Evolutionary conservation across 1,140 invertebrate genomes (phyloP).

Genomic region (Lasioglossum albipes): DNA sequence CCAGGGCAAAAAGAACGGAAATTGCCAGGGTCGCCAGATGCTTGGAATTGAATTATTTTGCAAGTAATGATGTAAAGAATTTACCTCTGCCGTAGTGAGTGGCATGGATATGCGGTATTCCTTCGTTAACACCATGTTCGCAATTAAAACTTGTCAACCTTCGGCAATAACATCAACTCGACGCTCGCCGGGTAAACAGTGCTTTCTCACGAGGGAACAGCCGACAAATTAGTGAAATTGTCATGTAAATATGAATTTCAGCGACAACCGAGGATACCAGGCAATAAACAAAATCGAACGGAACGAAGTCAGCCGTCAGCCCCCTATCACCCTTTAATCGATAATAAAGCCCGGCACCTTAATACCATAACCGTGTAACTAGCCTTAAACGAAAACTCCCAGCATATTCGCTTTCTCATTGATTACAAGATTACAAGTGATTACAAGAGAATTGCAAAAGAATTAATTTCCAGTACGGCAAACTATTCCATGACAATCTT

Average conservation of each 20-base stretch:
- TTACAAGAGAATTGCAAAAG: too few species aligned
- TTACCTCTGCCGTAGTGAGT: conserved; percentile 93
- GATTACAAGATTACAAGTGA: too few species aligned
- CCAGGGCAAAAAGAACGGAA: too few species aligned
- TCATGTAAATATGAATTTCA: conserved; percentile 34
- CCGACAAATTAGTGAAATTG: background rate
- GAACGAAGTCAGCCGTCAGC: conserved; percentile 6
- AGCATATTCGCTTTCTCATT: background rate
- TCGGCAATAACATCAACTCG: conserved; percentile 6
- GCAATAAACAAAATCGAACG: conserved; percentile 34
- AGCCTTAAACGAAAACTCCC: background rate
- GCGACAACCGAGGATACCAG: background rate
- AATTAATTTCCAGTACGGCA: background rate
- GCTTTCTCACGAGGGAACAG: background rate
- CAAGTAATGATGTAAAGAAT: conserved; percentile 31
- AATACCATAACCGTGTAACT: background rate
- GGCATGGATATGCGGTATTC: conserved; percentile 97
- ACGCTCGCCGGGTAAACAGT: background rate
- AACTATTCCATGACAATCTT: background rate
- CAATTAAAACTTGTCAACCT: background rate
- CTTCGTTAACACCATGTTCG: conserved; percentile 88
- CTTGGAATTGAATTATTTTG: background rate
- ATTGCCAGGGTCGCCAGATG: too few species aligned
- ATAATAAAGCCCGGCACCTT: conserved; percentile 27
- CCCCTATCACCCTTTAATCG: conserved; percentile 4